phyloP scores from a whole-genome alignment of 2,797 vertebrate genomes.

The Rhynchotus rufescens region DNA sequence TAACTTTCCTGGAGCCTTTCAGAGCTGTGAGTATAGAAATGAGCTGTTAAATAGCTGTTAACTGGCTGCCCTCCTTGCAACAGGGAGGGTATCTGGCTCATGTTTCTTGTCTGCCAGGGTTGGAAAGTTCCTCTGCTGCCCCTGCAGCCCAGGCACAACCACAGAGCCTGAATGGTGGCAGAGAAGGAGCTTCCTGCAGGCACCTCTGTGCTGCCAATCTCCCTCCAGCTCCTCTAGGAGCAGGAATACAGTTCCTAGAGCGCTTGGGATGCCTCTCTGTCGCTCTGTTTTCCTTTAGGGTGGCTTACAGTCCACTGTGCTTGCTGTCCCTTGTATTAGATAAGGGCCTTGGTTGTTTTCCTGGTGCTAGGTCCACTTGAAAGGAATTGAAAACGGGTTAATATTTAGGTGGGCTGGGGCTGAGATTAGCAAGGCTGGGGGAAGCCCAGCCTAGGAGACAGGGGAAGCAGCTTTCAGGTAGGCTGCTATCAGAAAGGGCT shows the following conservation, averaged over 20 bases:
- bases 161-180: neutral
- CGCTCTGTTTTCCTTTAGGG: neutral
- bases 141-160: neutral
- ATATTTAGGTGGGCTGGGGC: neutral
- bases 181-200: neutral
- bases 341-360: neutral
- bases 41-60: neutral
- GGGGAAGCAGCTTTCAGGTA: neutral
- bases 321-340: neutral
- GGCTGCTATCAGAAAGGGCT: too few relatives aligned
- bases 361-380: neutral
- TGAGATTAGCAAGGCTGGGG: neutral
- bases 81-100: neutral
- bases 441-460: neutral
- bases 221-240: neutral
- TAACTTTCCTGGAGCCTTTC: neutral
- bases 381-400: neutral
- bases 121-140: neutral
- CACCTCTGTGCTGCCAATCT: neutral
- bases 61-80: neutral
- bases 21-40: neutral
- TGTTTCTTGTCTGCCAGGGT: neutral
- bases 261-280: fast-evolving
- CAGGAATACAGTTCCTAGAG: neutral
- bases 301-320: neutral